These are phyloP conservation scores for Pachymerium ferrugineum DNA, from an alignment of 2,888 invertebrate species.

Conservation along the genomic window DNA sequence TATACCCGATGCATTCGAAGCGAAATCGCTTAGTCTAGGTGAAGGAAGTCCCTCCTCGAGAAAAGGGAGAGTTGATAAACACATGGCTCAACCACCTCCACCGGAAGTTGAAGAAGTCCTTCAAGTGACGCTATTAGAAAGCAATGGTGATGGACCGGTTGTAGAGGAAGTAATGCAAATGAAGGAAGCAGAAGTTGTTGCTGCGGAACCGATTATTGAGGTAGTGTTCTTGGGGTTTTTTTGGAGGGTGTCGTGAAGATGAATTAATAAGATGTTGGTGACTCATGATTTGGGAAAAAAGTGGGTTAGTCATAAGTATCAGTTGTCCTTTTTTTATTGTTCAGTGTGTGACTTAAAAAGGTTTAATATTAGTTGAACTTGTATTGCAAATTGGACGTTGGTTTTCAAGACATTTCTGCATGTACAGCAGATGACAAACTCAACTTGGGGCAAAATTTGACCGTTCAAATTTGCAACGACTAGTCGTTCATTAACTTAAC, in stretches of 20 bases:
- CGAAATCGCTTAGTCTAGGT: constrained; percentile 39
- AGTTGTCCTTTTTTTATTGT: too few species aligned
- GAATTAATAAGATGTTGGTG: too few species aligned
- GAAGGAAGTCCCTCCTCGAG: background rate
- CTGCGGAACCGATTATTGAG: constrained; percentile 28
- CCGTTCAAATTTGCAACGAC: too few species aligned
- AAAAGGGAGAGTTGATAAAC: background rate
- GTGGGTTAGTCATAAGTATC: too few species aligned
- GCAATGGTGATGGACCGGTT: constrained; percentile 25
- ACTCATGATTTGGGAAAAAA: background rate
- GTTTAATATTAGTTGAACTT: too few species aligned
- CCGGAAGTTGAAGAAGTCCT: constrained; percentile 6
- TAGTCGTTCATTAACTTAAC: too few species aligned
- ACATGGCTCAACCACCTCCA: background rate
- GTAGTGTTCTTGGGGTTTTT: background rate
- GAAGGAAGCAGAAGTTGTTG: background rate
- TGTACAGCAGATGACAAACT: too few species aligned
- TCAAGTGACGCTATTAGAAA: background rate
- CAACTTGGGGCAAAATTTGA: too few species aligned
- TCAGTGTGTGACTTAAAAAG: too few species aligned
- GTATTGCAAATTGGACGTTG: too few species aligned
- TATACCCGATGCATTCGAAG: constrained; percentile 42
- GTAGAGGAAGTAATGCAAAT: constrained; percentile 14
- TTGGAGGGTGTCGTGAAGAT: background rate
- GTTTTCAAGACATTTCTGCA: too few species aligned